Evolutionary conservation across 2,888 invertebrate species (phyloP).

Genomic region (Standfussiana lucernea): DNA sequence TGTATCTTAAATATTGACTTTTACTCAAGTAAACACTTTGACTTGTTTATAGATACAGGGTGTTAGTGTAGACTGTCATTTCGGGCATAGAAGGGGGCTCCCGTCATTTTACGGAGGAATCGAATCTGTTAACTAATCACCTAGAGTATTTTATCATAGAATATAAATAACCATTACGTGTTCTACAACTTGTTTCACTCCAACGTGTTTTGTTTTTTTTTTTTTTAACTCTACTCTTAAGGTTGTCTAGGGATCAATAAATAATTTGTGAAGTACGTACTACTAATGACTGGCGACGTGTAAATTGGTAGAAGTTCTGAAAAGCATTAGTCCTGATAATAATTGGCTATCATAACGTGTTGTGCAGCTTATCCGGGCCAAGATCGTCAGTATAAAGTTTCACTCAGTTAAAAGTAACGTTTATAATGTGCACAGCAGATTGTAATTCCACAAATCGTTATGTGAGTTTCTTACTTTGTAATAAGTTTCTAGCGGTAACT

Average conservation of each 20-base stretch:
- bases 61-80: no score
- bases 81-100: no score
- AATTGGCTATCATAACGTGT: slow-evolving; percentile 36
- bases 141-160: not conserved
- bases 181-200: not conserved
- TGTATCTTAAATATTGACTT: no score
- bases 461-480: slow-evolving; percentile 62
- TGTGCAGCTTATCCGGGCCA: slow-evolving; percentile 65
- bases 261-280: not conserved
- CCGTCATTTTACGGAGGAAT: no score
- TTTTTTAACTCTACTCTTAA: not conserved
- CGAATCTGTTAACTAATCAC: no score
- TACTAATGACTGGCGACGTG: not conserved
- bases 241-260: not conserved
- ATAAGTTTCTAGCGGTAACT: slow-evolving; percentile 59
- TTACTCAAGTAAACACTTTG: no score
- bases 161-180: not conserved
- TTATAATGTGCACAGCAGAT: slow-evolving; percentile 64
- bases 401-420: slow-evolving; percentile 67
- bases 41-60: no score
- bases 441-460: slow-evolving; percentile 58
- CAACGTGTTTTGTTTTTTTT: not conserved
- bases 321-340: slow-evolving; percentile 24
- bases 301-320: slow-evolving; percentile 2
- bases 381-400: slow-evolving; percentile 73